Evolutionary conservation across 2,888 invertebrate genomes (phyloP).

Genomic region (Keiferia lycopersicella): DNA sequence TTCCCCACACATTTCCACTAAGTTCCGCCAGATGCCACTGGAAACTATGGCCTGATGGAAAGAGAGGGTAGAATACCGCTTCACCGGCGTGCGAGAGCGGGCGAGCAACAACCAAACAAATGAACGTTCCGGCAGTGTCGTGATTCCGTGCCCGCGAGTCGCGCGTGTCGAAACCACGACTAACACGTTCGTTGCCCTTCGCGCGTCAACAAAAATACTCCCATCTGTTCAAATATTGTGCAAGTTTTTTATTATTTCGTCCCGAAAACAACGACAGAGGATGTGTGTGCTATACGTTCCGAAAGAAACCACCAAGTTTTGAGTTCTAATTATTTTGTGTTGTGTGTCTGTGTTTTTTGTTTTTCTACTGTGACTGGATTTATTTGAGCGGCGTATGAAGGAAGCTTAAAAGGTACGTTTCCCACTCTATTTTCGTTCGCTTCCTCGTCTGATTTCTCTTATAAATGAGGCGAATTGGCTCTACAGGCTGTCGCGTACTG

Average conservation of each 20-base stretch:
- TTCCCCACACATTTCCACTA: not conserved
- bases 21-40: slow-evolving; percentile 22
- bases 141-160: slow-evolving; percentile 56
- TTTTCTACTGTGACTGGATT: slow-evolving; percentile 75
- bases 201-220: slow-evolving; percentile 74
- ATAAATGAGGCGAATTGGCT: slow-evolving; percentile 36
- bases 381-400: slow-evolving; percentile 68
- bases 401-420: slow-evolving; percentile 31
- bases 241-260: slow-evolving; percentile 67
- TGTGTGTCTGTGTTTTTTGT: slow-evolving; percentile 66
- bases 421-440: slow-evolving; percentile 30
- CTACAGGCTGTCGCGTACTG: slow-evolving; percentile 42
- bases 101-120: slow-evolving; percentile 53
- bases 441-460: slow-evolving; percentile 35
- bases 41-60: slow-evolving; percentile 46
- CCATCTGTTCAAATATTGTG: slow-evolving; percentile 78
- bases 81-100: slow-evolving; percentile 35
- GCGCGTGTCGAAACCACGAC: slow-evolving; percentile 38
- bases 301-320: slow-evolving; percentile 34
- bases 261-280: slow-evolving; percentile 53
- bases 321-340: slow-evolving; percentile 61
- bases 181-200: slow-evolving; percentile 44
- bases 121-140: slow-evolving; percentile 59
- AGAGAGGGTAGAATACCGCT: slow-evolving; percentile 58
- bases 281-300: slow-evolving; percentile 57